These are phyloP conservation scores for Dermochelys coriacea DNA, from an alignment of 2,797 vertebrate genomes.

Conservation along the genomic window DNA sequence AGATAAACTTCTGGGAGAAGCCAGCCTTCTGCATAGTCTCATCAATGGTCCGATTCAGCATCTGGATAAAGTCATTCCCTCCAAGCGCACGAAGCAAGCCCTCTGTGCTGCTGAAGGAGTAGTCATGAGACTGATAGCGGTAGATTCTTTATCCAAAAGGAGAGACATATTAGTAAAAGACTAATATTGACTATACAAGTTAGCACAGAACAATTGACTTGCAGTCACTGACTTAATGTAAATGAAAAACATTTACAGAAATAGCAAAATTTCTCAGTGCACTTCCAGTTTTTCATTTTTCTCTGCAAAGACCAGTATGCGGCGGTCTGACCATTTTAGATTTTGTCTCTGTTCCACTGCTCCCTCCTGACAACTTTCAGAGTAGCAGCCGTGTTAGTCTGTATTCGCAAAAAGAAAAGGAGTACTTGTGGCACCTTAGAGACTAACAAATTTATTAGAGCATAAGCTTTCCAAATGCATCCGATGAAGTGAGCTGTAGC, in stretches of 20 bases:
- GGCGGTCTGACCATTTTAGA: neutral
- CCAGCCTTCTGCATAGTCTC: constrained; percentile 89
- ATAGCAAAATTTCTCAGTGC: neutral
- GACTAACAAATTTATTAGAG: too few relatives aligned
- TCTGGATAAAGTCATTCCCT: constrained; percentile 81
- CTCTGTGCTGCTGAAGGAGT: constrained; percentile 92
- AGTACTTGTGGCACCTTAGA: too few relatives aligned
- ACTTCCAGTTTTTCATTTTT: neutral
- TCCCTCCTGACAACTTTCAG: neutral
- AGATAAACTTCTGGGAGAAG: constrained; percentile 92
- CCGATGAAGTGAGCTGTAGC: too few relatives aligned
- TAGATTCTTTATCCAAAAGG: constrained; percentile 87
- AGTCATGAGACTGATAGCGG: constrained; percentile 93
- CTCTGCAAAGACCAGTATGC: neutral
- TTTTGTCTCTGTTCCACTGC: neutral
- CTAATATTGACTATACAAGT: neutral
- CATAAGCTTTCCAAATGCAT: too few relatives aligned
- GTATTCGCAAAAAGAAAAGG: too few relatives aligned
- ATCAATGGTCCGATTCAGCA: constrained; percentile 90
- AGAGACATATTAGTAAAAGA: neutral
- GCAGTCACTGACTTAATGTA: neutral
- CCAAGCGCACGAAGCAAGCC: constrained; percentile 90
- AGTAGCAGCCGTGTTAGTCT: too few relatives aligned
- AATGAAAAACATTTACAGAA: neutral
- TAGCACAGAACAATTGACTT: neutral